Conservation (phyloP, 2,113 vertebrate species). For the Grammomys surdaster region DNA sequence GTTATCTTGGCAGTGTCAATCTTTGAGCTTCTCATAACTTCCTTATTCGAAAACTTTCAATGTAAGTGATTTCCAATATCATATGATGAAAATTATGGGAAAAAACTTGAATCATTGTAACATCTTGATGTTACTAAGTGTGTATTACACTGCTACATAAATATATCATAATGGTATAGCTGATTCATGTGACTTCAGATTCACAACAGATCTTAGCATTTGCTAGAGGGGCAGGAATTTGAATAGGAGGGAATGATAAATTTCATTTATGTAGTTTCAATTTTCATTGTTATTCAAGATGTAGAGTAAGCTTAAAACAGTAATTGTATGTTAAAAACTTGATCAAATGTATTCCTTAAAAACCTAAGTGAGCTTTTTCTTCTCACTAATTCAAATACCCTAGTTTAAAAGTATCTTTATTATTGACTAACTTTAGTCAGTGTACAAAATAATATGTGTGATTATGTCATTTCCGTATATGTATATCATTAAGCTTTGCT, state of each 20-base stretch:
- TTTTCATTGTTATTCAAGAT: not conserved
- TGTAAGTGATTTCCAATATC: not conserved
- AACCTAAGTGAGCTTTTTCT: not conserved
- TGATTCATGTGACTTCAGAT: not conserved
- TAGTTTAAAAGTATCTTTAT: not conserved
- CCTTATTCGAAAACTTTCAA: not conserved
- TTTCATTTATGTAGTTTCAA: not conserved
- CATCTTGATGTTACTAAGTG: not conserved
- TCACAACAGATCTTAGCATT: not conserved
- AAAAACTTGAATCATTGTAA: not conserved
- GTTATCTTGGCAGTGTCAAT: not conserved
- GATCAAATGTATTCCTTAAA: not conserved
- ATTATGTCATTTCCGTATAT: not conserved
- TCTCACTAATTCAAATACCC: not conserved
- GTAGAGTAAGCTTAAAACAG: constrained; percentile 1
- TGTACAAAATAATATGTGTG: not conserved
- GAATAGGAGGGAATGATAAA: not conserved
- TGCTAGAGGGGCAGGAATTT: not conserved
- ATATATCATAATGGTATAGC: not conserved
- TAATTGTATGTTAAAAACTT: not conserved
- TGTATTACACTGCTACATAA: not conserved
- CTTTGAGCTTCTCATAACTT: not conserved
- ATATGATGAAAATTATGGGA: not conserved
- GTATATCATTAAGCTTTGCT: not conserved
- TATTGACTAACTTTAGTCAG: not conserved